phyloP scores from a whole-genome alignment of 2,797 vertebrate species.

The Delichon dasypus region DNA sequence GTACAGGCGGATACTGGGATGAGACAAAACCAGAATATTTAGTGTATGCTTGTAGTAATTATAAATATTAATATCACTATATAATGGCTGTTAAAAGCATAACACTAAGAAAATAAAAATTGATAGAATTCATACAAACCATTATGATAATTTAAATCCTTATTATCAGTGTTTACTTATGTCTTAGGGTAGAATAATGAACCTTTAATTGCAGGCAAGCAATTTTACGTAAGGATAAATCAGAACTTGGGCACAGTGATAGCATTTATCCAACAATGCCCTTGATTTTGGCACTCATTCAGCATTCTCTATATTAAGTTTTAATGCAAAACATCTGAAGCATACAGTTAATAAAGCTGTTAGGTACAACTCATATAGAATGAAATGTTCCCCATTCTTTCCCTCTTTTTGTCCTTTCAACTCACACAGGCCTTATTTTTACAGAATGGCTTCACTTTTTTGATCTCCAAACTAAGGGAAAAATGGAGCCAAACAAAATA shows the following conservation, averaged over 20 bases:
- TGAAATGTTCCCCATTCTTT: not conserved
- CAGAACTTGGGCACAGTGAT: not conserved
- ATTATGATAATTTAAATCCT: constrained; percentile 26
- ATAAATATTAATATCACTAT: not conserved
- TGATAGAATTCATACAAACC: not conserved
- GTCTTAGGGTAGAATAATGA: constrained; percentile 15
- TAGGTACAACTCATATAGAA: not conserved
- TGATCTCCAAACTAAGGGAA: constrained; percentile 25
- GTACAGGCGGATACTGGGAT: not conserved
- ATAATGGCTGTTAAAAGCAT: not conserved
- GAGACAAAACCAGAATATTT: not conserved
- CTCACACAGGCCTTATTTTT: constrained; percentile 18
- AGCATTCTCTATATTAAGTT: not conserved
- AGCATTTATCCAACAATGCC: constrained; percentile 5
- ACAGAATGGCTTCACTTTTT: constrained; percentile 15
- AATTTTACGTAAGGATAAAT: constrained; percentile 51
- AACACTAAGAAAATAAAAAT: constrained; percentile 25
- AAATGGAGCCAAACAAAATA: constrained; percentile 41
- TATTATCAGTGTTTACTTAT: constrained; percentile 21
- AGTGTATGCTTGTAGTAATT: not conserved
- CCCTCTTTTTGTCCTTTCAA: not conserved
- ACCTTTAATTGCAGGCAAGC: constrained; percentile 13
- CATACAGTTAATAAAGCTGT: constrained; percentile 15
- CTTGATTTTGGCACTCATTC: constrained; percentile 39
- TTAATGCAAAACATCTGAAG: constrained; percentile 52